Base-by-base conservation (phyloP, 2,888 invertebrate species). In the Xylocampa areola region DNA sequence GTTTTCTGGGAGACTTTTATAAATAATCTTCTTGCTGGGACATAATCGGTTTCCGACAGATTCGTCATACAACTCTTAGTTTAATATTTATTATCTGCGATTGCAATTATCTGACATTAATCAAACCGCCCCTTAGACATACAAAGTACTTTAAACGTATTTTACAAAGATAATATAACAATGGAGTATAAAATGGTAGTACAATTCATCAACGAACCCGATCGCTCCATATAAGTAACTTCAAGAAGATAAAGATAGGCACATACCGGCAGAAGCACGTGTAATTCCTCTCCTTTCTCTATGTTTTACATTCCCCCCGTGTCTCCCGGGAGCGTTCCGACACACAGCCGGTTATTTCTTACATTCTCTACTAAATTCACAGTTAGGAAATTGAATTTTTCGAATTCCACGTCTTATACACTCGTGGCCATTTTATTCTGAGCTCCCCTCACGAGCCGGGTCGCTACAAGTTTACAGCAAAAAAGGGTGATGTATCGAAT, bases 301-400 rank as follows among this genome's bases (percentile, higher is more conserved):
- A 82, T 86, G 86, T 88, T 89, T 88, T 86, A 85, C 88, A 89
- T 89, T 87, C 85, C 77, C 80, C 73, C 75, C 73, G 66, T 75
- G 75, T 84, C 88, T 79, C 85, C 50, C 43, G 85, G 80, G 82
- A 86, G 62, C 79, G 82, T 78, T 85, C 80, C 83, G 69, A 80
- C 84, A 80, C 77, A 81, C 80, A 86, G 80, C 82, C 82, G 82
- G 85, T 88, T 90, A 88, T 90, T 89, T 84, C 88, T 87, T 84
- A 87, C 87, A 86, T 87, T 87, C 85, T 82, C 76, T 76, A 84
- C 90, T 89, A 90, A 91, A 91, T 91, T 90, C 86, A 87, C 88
- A 86, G 88, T 88, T 86, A 87, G 89, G 85, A 89, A 90, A 91
- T 91, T 91, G 90, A 91, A 91, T 91, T 92, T 91, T 90, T 90